phyloP scores from a whole-genome alignment of 2,888 invertebrate genomes.

The Leptarthrus brevirostris region DNA sequence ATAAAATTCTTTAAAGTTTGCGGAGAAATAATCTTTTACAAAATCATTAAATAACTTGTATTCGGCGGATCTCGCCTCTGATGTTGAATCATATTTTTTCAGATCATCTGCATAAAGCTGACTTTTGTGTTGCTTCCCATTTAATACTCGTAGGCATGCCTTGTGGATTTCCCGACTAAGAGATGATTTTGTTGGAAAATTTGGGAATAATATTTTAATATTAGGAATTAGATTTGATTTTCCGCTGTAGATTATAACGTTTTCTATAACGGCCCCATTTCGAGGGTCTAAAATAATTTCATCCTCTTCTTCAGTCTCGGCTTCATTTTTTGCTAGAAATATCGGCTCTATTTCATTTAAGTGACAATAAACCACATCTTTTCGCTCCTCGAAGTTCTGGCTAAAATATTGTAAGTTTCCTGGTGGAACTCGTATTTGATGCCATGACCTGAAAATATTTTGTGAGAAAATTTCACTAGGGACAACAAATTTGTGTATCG shows the following conservation, averaged over 20 bases:
- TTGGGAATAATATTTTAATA: background rate
- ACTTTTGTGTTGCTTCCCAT: background rate
- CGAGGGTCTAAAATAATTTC: constrained; percentile 2
- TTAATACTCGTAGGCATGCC: background rate
- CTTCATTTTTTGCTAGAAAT: background rate
- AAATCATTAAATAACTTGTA: constrained; percentile 6
- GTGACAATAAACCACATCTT: constrained; percentile 12
- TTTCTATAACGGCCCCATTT: background rate
- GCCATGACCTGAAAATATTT: constrained; percentile 30
- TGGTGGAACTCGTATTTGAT: background rate
- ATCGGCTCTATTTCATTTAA: constrained; percentile 28
- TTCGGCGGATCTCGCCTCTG: background rate
- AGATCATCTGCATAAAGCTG: background rate
- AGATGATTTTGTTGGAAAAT: background rate
- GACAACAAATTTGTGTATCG: too few relatives aligned
- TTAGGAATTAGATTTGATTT: background rate
- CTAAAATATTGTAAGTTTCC: background rate
- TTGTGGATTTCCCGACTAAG: background rate
- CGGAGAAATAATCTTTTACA: background rate
- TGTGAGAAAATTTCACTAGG: too few relatives aligned
- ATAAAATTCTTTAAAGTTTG: background rate
- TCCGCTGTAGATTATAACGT: background rate
- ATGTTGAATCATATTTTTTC: background rate
- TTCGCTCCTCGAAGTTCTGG: background rate
- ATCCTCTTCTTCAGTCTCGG: background rate